Evolutionary conservation across 2,113 vertebrate species (phyloP).

Genomic region (Xenopus borealis): DNA sequence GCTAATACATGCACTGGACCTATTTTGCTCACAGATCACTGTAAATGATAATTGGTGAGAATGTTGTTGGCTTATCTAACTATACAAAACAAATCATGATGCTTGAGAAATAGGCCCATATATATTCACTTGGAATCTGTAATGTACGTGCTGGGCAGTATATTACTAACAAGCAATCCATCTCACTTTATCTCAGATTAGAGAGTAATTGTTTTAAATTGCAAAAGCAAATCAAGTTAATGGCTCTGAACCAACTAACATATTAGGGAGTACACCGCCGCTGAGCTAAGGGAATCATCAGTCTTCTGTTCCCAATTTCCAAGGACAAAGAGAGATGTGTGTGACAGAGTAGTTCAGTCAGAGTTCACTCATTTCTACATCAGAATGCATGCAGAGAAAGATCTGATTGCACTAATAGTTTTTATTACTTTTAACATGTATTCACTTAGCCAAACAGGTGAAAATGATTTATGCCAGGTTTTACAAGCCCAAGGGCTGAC

Average conservation of each 20-base stretch:
- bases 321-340: slow-evolving; percentile 58
- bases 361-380: slow-evolving; percentile 71
- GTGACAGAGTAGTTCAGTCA: slow-evolving; percentile 63
- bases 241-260: slow-evolving; percentile 21
- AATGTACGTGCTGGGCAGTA: slow-evolving; percentile 20
- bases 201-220: slow-evolving; percentile 36
- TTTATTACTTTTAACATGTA: slow-evolving; percentile 75
- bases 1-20: no score
- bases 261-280: slow-evolving; percentile 14
- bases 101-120: no score
- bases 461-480: slow-evolving; percentile 82
- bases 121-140: slow-evolving; percentile 3
- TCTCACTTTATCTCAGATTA: slow-evolving; percentile 19
- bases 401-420: slow-evolving; percentile 69
- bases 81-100: no score
- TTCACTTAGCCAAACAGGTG: slow-evolving; percentile 82
- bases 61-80: no score
- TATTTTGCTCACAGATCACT: no score
- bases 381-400: slow-evolving; percentile 62
- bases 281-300: slow-evolving; percentile 46
- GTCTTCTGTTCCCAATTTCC: slow-evolving; percentile 64
- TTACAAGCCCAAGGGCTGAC: slow-evolving; percentile 68
- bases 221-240: slow-evolving; percentile 15
- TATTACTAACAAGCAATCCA: not conserved
- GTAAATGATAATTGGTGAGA: no score